Conservation (phyloP, 2,113 vertebrate genomes). For the Microtus oregoni region DNA sequence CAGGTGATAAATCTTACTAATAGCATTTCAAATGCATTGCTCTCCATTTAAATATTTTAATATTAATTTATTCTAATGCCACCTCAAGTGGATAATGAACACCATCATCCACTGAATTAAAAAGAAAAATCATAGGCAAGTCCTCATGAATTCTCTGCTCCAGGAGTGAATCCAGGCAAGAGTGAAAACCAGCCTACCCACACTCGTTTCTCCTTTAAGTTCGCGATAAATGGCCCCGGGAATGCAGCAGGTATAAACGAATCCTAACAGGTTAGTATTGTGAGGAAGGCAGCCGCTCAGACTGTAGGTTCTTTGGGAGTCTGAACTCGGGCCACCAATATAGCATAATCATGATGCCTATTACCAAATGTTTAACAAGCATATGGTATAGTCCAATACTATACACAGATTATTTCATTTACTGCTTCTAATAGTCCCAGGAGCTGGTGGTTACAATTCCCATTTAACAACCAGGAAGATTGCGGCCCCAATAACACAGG, state of each 20-base stretch:
- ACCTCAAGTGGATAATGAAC: slow-evolving; percentile 73
- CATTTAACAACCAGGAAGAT: neutral
- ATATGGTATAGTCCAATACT: neutral
- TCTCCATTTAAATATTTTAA: slow-evolving; percentile 81
- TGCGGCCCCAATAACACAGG: neutral
- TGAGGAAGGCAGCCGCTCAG: neutral
- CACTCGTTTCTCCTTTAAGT: slow-evolving; percentile 26
- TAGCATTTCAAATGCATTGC: slow-evolving; percentile 59
- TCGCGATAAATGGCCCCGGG: neutral
- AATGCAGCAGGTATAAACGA: neutral
- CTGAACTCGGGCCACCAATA: neutral
- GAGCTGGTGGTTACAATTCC: neutral
- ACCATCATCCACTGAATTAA: slow-evolving; percentile 60
- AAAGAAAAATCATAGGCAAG: slow-evolving; percentile 42
- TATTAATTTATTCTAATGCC: slow-evolving; percentile 81
- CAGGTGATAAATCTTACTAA: slow-evolving; percentile 76
- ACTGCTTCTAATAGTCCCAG: neutral
- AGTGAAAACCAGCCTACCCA: neutral
- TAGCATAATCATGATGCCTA: neutral
- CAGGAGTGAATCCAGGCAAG: neutral
- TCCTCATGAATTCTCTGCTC: slow-evolving; percentile 30
- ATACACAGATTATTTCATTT: neutral
- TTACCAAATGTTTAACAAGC: neutral
- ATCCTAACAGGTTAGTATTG: neutral
- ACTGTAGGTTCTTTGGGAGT: neutral